Evolutionary conservation across 2,113 vertebrate species (phyloP).

Genomic region (Eulacestoma nigropectus): DNA sequence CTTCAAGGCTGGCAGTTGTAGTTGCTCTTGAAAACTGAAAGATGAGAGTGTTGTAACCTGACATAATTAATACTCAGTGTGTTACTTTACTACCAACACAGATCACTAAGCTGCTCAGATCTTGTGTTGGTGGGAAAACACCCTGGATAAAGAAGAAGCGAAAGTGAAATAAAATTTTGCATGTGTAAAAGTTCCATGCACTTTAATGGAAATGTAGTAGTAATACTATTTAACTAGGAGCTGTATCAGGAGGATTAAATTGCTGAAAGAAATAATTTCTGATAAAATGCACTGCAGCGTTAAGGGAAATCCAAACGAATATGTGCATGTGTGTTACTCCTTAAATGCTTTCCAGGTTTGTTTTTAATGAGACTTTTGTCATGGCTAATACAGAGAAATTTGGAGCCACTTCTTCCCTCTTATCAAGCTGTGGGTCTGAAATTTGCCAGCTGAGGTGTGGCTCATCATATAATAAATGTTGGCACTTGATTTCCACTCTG

Average conservation of each 20-base stretch:
- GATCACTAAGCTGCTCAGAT: neutral
- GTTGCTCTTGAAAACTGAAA: neutral
- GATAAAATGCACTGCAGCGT: neutral
- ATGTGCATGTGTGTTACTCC: neutral
- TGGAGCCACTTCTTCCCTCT: neutral
- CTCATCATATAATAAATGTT: neutral
- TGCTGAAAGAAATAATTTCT: constrained; percentile 2
- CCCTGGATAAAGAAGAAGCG: neutral
- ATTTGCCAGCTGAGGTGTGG: constrained; percentile 1
- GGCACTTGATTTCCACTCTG: neutral
- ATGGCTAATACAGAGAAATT: neutral
- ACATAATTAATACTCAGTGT: neutral
- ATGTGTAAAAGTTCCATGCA: neutral
- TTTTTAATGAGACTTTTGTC: neutral
- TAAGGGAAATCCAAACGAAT: neutral
- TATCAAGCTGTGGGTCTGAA: neutral
- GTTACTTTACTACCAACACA: neutral
- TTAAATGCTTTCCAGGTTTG: neutral
- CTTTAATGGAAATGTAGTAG: neutral
- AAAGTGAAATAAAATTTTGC: neutral
- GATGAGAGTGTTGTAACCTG: neutral
- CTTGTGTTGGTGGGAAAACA: neutral
- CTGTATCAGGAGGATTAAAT: neutral
- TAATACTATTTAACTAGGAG: neutral
- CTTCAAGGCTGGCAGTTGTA: neutral